Evolutionary conservation across 2,888 invertebrate species (phyloP).

Genomic region (Parnassius smintheus): DNA sequence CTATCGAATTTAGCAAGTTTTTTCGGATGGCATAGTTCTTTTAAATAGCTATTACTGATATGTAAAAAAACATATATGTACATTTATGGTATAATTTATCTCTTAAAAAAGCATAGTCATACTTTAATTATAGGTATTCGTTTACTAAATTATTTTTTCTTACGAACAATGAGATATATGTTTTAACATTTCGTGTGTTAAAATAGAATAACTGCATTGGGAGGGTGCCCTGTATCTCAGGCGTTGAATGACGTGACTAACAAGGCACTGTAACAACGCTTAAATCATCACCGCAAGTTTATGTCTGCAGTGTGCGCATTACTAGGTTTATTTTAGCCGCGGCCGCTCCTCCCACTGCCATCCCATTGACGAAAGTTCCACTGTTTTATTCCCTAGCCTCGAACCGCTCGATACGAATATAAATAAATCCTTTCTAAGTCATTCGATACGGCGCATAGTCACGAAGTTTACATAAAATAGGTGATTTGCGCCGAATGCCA

Average conservation of each 20-base stretch:
- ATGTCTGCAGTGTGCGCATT: constrained; percentile 41
- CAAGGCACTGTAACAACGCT: constrained; percentile 50
- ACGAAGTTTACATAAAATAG: constrained; percentile 81
- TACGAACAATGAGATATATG: constrained; percentile 25
- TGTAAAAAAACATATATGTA: too few relatives aligned
- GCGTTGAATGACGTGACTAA: constrained; percentile 47
- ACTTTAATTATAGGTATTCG: too few relatives aligned
- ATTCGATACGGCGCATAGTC: constrained; percentile 78
- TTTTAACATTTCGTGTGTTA: constrained; percentile 7
- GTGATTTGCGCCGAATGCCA: constrained; percentile 74
- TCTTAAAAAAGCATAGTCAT: too few relatives aligned
- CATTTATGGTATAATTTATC: too few relatives aligned
- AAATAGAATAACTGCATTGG: constrained; percentile 30
- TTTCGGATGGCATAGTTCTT: too few relatives aligned
- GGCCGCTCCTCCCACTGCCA: constrained; percentile 50
- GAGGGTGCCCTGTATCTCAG: constrained; percentile 23
- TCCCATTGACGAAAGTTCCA: constrained; percentile 55
- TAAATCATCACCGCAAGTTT: constrained; percentile 54
- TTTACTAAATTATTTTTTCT: background rate
- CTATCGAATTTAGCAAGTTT: too few relatives aligned
- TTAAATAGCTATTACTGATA: too few relatives aligned
- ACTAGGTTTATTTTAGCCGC: constrained; percentile 56
- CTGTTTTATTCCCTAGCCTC: constrained; percentile 43
- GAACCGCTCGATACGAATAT: constrained; percentile 53
- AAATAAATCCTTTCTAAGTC: constrained; percentile 78